phyloP scores from a whole-genome alignment of 2,888 invertebrate species.

The Temnothorax unifasciatus region DNA sequence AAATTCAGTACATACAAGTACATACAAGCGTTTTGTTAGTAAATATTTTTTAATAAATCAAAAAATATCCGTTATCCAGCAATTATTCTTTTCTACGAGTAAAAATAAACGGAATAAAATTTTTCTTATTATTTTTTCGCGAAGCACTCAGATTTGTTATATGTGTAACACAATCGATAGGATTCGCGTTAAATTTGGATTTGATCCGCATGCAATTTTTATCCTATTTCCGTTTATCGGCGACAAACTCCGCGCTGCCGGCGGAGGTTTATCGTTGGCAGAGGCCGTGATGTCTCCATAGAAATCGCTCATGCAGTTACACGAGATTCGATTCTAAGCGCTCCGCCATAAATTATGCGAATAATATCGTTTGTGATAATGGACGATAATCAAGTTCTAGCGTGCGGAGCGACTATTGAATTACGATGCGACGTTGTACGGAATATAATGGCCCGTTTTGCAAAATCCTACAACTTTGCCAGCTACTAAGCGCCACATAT shows the following conservation, averaged over 20 bases:
- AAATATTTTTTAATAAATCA: slow-evolving; percentile 2
- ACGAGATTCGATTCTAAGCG: slow-evolving; percentile 73
- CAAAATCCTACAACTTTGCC: slow-evolving; percentile 69
- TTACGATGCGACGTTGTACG: slow-evolving; percentile 64
- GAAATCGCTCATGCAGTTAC: slow-evolving; percentile 67
- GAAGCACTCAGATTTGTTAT: not conserved
- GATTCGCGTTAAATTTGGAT: not conserved
- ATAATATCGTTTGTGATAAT: slow-evolving; percentile 78
- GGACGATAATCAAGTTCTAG: slow-evolving; percentile 75
- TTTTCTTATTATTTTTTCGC: not conserved
- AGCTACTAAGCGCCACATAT: slow-evolving; percentile 54
- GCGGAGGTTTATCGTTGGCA: slow-evolving; percentile 53
- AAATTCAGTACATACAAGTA: not conserved
- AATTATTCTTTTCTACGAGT: not conserved
- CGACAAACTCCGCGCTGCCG: not conserved
- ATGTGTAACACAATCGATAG: not conserved
- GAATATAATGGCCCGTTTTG: slow-evolving; percentile 70
- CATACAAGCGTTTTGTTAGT: not conserved
- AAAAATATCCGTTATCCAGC: not conserved
- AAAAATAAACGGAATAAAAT: not conserved
- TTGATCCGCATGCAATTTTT: not conserved
- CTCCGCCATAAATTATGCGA: slow-evolving; percentile 71
- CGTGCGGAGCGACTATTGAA: slow-evolving; percentile 69
- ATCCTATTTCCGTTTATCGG: not conserved
- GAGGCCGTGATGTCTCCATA: slow-evolving; percentile 68